These are phyloP conservation scores for Pangasius djambal DNA, from an alignment of 2,797 vertebrate genomes.

Conservation along the genomic window DNA sequence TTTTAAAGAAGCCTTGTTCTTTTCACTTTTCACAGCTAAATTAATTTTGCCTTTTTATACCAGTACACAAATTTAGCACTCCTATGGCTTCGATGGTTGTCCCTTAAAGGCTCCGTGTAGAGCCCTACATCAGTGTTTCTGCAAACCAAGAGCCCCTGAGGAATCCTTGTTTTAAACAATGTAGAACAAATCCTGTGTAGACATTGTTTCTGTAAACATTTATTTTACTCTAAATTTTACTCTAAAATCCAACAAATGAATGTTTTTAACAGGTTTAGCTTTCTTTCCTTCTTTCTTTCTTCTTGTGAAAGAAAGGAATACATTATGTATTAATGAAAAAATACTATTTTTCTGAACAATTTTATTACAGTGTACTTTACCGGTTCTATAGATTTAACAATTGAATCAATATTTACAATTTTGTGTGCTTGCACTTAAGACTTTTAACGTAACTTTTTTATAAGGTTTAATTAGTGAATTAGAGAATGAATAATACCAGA, in stretches of 20 bases:
- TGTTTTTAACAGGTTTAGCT: not conserved
- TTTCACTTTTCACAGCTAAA: not conserved
- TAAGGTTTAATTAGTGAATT: not conserved
- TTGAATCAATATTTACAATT: not conserved
- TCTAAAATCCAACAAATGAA: not conserved
- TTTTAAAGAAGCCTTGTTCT: not conserved
- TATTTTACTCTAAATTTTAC: not conserved
- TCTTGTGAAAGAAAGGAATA: not conserved
- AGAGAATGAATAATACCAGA: not conserved
- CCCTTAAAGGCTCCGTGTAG: not conserved
- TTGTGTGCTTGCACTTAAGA: not conserved
- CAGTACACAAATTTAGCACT: not conserved
- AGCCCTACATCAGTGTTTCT: not conserved
- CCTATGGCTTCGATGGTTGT: not conserved
- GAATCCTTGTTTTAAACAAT: not conserved
- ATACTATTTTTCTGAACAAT: not conserved
- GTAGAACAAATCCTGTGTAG: not conserved
- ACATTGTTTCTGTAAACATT: too few species aligned
- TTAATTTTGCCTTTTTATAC: not conserved
- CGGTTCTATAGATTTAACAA: not conserved
- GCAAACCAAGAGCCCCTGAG: not conserved
- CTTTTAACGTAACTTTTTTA: not conserved
- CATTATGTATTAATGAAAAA: too few species aligned
- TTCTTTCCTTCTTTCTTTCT: not conserved
- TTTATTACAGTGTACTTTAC: not conserved